These are phyloP conservation scores for Cenopis cana DNA, from an alignment of 2,888 invertebrate species.

Conservation along the genomic window DNA sequence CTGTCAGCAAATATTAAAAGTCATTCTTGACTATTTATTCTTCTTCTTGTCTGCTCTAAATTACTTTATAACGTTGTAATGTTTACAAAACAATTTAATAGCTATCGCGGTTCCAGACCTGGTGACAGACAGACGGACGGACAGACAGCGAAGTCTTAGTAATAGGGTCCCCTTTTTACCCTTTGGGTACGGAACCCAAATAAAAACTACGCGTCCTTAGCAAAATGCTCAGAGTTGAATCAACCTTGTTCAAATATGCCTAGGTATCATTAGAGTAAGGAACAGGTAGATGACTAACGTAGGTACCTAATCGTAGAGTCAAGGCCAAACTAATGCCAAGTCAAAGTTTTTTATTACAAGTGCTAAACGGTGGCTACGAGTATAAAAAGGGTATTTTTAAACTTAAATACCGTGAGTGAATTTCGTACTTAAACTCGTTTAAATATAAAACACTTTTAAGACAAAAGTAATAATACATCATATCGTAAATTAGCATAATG, in stretches of 20 bases:
- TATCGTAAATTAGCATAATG: not conserved
- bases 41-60: too few species aligned
- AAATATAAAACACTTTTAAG: too few species aligned
- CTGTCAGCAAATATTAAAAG: not conserved
- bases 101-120: too few species aligned
- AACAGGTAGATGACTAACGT: not conserved
- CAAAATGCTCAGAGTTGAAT: constrained; percentile 12
- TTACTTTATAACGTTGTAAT: not conserved
- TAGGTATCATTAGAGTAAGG: constrained; percentile 22
- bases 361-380: not conserved
- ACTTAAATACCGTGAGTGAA: not conserved
- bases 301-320: constrained; percentile 32
- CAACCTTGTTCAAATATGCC: constrained; percentile 16
- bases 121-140: too few species aligned
- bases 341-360: not conserved
- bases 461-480: too few species aligned
- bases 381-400: constrained; percentile 8
- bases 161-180: too few species aligned
- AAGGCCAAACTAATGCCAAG: constrained; percentile 20
- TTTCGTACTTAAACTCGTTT: not conserved
- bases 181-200: too few species aligned
- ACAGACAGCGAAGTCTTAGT: too few species aligned
- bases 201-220: constrained; percentile 1
- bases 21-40: too few species aligned
- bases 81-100: not conserved